phyloP scores from a whole-genome alignment of 2,888 invertebrate species.

The Diaprepes abbreviatus region DNA sequence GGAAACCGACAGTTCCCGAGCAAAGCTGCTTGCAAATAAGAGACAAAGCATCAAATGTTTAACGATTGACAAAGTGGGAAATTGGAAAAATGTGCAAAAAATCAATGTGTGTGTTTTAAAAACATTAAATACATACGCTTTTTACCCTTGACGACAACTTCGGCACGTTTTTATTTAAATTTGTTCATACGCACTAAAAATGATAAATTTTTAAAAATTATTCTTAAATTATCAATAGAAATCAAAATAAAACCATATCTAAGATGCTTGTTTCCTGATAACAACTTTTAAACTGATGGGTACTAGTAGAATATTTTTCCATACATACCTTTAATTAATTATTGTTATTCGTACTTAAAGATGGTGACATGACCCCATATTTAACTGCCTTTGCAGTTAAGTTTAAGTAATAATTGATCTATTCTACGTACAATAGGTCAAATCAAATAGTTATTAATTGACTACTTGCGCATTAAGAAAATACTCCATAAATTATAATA shows the following conservation, averaged over 20 bases:
- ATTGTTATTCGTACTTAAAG: conserved; percentile 29
- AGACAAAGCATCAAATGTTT: not conserved
- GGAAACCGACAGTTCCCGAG: not conserved
- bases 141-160: too few species aligned
- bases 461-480: too few species aligned
- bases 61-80: not conserved
- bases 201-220: too few species aligned
- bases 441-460: conserved; percentile 16
- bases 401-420: conserved; percentile 20
- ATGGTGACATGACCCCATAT: conserved; percentile 33
- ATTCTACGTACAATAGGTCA: conserved; percentile 11
- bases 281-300: conserved; percentile 1
- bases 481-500: too few species aligned
- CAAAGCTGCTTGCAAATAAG: not conserved
- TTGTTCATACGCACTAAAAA: too few species aligned
- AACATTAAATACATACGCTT: too few species aligned
- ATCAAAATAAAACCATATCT: too few species aligned
- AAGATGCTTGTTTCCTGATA: not conserved
- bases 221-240: too few species aligned
- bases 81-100: not conserved
- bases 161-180: too few species aligned
- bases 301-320: not conserved
- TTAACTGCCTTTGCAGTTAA: conserved; percentile 9
- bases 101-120: too few species aligned
- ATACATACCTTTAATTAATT: conserved; percentile 26